Conservation (phyloP, 2,113 vertebrate genomes). For the Oriolus oriolus region DNA sequence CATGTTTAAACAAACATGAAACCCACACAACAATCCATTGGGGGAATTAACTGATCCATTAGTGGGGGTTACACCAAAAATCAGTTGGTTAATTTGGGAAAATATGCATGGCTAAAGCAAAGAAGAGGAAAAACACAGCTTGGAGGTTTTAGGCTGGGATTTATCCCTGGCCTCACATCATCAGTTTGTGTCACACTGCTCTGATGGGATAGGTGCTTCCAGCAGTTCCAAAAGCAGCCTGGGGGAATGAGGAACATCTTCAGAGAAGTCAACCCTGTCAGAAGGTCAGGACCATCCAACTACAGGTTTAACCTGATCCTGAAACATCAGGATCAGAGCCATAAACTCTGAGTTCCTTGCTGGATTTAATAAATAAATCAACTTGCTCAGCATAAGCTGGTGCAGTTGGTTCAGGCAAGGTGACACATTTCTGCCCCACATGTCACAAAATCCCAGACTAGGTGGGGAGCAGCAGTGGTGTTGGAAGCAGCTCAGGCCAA, state of each 20-base stretch:
- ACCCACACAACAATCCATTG: not conserved
- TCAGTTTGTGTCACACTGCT: not conserved
- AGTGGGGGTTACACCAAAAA: not conserved
- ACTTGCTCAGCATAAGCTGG: not conserved
- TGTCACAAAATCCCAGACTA: not conserved
- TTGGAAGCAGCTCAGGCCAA: not conserved
- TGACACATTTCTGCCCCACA: not conserved
- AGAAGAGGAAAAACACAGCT: not conserved
- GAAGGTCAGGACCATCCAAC: not conserved
- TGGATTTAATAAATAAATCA: not conserved
- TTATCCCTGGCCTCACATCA: not conserved
- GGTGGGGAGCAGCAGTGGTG: not conserved
- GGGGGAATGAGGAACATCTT: fast-evolving
- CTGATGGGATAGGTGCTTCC: too few species aligned
- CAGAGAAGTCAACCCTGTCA: not conserved
- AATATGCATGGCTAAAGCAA: not conserved
- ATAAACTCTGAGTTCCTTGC: not conserved
- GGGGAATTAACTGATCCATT: not conserved
- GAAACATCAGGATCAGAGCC: not conserved
- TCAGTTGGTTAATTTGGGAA: not conserved
- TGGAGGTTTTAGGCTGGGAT: not conserved
- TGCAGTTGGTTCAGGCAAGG: not conserved
- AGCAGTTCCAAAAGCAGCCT: not conserved
- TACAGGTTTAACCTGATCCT: not conserved
- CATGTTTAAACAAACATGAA: not conserved